Conservation (phyloP, 2,888 invertebrate genomes). For the Pogonocherus hispidulus region DNA sequence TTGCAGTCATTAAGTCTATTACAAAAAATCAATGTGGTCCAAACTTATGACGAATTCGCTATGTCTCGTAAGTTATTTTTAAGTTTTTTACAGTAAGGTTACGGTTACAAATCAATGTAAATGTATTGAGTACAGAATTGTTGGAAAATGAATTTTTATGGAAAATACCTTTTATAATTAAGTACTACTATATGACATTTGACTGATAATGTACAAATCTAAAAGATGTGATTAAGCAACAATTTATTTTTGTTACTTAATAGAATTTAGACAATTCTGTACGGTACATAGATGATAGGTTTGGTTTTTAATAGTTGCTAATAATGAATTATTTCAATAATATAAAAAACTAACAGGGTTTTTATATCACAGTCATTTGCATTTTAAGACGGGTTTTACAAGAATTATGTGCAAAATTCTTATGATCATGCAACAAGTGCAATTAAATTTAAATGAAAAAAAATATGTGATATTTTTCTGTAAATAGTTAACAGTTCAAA, state of each 20-base stretch:
- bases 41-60: slow-evolving; percentile 53
- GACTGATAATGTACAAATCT: slow-evolving; percentile 56
- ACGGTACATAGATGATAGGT: slow-evolving; percentile 55
- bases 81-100: slow-evolving; percentile 55
- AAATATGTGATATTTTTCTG: slow-evolving; percentile 46
- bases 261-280: slow-evolving; percentile 56
- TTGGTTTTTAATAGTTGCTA: slow-evolving; percentile 53
- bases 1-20: slow-evolving; percentile 34
- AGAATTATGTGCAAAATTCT: slow-evolving; percentile 53
- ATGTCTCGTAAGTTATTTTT: slow-evolving; percentile 50
- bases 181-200: slow-evolving; percentile 42
- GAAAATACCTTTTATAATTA: slow-evolving; percentile 24
- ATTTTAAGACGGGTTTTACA: slow-evolving; percentile 52
- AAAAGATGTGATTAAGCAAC: slow-evolving; percentile 52
- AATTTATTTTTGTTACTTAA: slow-evolving; percentile 47
- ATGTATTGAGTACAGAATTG: slow-evolving; percentile 57
- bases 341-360: slow-evolving; percentile 61
- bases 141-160: slow-evolving; percentile 26
- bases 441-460: slow-evolving; percentile 51
- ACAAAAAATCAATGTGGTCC: slow-evolving; percentile 47
- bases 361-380: slow-evolving; percentile 56
- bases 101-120: slow-evolving; percentile 49
- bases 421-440: slow-evolving; percentile 51
- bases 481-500: slow-evolving; percentile 44
- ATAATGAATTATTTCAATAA: slow-evolving; percentile 34